Evolutionary conservation across 1,140 invertebrate genomes (phyloP), one percentile per base, ranked within the genome.

Genomic region (Cecropterus lyciades): DNA sequence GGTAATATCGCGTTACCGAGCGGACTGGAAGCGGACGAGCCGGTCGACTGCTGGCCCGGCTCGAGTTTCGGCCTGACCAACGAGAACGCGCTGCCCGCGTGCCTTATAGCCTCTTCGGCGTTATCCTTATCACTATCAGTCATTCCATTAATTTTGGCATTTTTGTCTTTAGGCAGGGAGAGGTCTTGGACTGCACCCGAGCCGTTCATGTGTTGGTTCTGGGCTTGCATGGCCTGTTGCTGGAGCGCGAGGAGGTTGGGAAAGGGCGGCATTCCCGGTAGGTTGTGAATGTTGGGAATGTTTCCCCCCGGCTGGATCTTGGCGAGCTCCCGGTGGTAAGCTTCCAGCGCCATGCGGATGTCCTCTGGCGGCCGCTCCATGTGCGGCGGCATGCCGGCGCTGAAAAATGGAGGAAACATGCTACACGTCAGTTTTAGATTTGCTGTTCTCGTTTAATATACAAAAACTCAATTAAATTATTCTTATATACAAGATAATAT

Each of bases 281-380:
- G 73, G 57, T 94, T 93, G 14, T 94, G 93, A 69, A 94, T 93
- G 37, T 93, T 93, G 60, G 93, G 93, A 70, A 93, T 92, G 71
- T 94, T 93, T 69, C 79, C 93, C 55, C 80, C 92, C 56, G 94
- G 94, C 78, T 97, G 97, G 53, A 98, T 91, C 84, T 98, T 98
- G 78, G 96, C 96, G 7, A 99, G 93, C 88, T 99, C 98, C 40
- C 97, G 94, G 80, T 98, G 97, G 85, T 98, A 98, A n/a, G 97
- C 96, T 73, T 98, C 97, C 10, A 98, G 90, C 0, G 97, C 97
- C 93, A 98, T 93, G 67, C 98, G 94, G 80, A 98, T 97, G 70
- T 99, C 97, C 69, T 94, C 93, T 6, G 92, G 93, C 63, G 93
- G 88, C 27, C 82, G 82, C 74, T 95, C 95, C 55, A 96, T 96